phyloP scores from a whole-genome alignment of 92 coral and sea anemone genomes.

The Parazoanthus swiftii region DNA sequence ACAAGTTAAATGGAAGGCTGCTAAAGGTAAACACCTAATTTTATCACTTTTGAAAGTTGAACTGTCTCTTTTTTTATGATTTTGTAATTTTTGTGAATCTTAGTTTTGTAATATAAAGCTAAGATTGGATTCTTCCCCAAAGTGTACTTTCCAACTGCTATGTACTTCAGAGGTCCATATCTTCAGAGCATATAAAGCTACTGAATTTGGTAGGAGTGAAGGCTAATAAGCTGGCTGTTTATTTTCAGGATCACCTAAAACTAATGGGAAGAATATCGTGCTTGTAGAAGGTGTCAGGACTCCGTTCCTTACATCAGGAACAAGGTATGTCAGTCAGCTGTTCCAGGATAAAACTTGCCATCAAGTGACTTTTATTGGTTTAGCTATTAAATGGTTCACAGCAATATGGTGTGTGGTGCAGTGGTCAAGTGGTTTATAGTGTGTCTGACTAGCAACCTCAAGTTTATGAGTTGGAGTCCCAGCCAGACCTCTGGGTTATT shows the following conservation, averaged over 20 bases:
- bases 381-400: no score
- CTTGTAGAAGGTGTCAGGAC: slow-evolving; percentile 98
- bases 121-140: background rate
- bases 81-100: background rate
- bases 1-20: slow-evolving; percentile 2
- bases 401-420: no score
- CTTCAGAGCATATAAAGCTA: no score
- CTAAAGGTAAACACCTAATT: slow-evolving; percentile 15
- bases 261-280: slow-evolving; percentile 79
- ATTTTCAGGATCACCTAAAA: slow-evolving; percentile 44
- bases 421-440: no score
- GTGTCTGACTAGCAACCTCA: no score
- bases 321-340: slow-evolving; percentile 62
- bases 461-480: no score
- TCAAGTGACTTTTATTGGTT: no score
- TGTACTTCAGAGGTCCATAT: background rate
- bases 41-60: background rate
- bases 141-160: background rate
- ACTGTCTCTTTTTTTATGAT: background rate
- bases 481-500: no score
- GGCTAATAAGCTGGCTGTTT: background rate
- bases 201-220: no score
- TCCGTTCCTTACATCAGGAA: slow-evolving; percentile 87
- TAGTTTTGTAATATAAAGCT: background rate
- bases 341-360: no score